Base-by-base conservation (phyloP, 92 coral and sea anemone genomes). In the Umimayanthus chanpuru region DNA sequence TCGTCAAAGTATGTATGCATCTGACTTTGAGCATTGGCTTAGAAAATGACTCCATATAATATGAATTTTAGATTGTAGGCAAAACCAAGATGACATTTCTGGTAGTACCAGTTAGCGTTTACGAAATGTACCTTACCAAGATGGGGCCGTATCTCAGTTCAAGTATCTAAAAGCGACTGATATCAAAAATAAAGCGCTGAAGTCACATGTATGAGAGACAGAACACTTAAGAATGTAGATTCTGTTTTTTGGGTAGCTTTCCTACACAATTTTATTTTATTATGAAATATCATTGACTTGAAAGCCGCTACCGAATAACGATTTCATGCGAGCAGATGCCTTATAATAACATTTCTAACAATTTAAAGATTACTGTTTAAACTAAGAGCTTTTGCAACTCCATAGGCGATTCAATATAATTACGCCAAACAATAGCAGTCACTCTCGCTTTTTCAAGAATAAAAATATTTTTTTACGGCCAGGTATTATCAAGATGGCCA, bases 101-200 rank as follows among this genome's bases (percentile, higher is more conserved):
- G 87, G 87, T 83, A 83, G 41, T 70, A 83, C 78, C 87, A 83
- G 78, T 21, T 70, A 41, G 4, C 41, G 65, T 47, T 41, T 26
- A 25, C 44, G 26, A 70, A 83, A 23, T 28, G 18, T 83, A 26
- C 14, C 16, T 70, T 47, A 4, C 18, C 12, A 53, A 44, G n/a
- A 9, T 14, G 6, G 16, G 56, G 23, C 36, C 18, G 16, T 26
- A 61, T 2, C 14, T 7, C n/a, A n/a, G n/a, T n/a, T 15, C 5
- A 82, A 68, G 28, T 18, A 29, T 49, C 50, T 82, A 30, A 68
- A 82, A 23, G 7, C 21, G 5, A 74, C 3, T 14, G 18, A 32
- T 75, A 10, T 38, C 68, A 6, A 61, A 16, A 61, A 61, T 20
- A 20, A 7, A 61, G 6, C 25, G 8, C 25, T 18, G 68, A 23